These are phyloP conservation scores for Erannis defoliaria DNA, from an alignment of 2,888 invertebrate genomes.

Conservation along the genomic window DNA sequence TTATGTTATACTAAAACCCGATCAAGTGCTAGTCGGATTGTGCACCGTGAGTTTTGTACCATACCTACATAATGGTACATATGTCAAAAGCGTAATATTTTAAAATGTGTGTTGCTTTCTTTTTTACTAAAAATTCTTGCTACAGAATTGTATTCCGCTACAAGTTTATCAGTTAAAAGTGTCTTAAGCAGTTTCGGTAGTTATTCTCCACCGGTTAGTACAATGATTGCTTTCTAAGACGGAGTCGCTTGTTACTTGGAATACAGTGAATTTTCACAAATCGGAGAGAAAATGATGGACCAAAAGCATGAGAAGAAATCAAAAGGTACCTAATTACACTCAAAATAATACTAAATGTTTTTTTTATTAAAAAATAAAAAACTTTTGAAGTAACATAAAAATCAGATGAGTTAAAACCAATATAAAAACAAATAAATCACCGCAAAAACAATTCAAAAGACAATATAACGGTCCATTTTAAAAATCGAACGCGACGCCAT, in stretches of 20 bases:
- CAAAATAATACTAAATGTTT: slow-evolving; percentile 17
- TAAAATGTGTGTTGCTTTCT: too few species aligned
- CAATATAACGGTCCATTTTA: slow-evolving; percentile 58
- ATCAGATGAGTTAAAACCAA: slow-evolving; percentile 3
- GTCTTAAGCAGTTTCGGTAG: slow-evolving; percentile 47
- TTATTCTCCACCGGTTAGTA: slow-evolving; percentile 56
- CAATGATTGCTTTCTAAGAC: slow-evolving; percentile 52
- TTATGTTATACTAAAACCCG: too few species aligned
- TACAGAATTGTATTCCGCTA: background rate
- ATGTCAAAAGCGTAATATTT: too few species aligned
- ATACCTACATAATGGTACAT: too few species aligned
- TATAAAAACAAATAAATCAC: slow-evolving; percentile 46
- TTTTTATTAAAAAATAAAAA: background rate
- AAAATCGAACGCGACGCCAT: slow-evolving; percentile 71
- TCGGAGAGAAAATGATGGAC: slow-evolving; percentile 26
- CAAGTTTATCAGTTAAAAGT: slow-evolving; percentile 35
- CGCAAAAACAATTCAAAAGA: slow-evolving; percentile 50
- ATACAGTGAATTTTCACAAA: slow-evolving; percentile 15
- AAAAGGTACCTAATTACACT: slow-evolving; percentile 31
- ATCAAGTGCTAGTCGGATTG: too few species aligned
- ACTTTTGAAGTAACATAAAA: too few species aligned
- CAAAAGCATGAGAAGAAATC: slow-evolving; percentile 23
- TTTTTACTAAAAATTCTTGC: too few species aligned
- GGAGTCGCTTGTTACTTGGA: slow-evolving; percentile 38
- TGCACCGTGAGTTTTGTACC: too few species aligned